Percentiles rank a stretch among this genome's conserved stretches.
Evolutionary conservation across 1,140 invertebrate genomes (phyloP).

Genomic region (Meloidogyne exigua): DNA sequence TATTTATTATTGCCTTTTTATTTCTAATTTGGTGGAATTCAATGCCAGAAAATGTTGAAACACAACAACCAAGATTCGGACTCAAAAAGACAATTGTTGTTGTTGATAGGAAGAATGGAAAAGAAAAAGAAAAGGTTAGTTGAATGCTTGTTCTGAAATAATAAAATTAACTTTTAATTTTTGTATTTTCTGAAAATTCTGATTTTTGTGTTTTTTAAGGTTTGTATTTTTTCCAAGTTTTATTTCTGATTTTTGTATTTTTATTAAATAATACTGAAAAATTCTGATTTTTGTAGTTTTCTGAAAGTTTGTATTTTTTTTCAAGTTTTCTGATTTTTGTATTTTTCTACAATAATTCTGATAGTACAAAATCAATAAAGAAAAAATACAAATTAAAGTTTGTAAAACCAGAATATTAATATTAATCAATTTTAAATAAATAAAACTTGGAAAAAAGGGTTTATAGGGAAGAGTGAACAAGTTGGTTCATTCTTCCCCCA

Average conservation of each 20-base stretch:
- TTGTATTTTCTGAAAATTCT: no score
- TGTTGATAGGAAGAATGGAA: not conserved
- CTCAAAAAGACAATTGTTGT: not conserved
- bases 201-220: no score
- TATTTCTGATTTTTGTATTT: not conserved
- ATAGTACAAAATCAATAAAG: no score
- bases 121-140: slow-evolving; percentile 6
- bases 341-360: no score
- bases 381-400: no score
- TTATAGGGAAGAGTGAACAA: not conserved
- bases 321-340: no score
- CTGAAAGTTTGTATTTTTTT: not conserved
- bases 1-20: slow-evolving; percentile 37
- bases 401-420: no score
- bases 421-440: not conserved
- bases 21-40: slow-evolving; percentile 46
- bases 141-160: not conserved
- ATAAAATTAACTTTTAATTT: not conserved
- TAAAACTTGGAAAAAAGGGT: not conserved
- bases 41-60: slow-evolving; percentile 3
- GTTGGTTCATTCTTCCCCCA: no score
- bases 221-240: no score
- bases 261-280: no score
- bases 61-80: not conserved
- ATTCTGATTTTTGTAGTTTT: not conserved